Conservation (phyloP, 2,797 vertebrate genomes). For the Hoplostethus atlanticus region DNA sequence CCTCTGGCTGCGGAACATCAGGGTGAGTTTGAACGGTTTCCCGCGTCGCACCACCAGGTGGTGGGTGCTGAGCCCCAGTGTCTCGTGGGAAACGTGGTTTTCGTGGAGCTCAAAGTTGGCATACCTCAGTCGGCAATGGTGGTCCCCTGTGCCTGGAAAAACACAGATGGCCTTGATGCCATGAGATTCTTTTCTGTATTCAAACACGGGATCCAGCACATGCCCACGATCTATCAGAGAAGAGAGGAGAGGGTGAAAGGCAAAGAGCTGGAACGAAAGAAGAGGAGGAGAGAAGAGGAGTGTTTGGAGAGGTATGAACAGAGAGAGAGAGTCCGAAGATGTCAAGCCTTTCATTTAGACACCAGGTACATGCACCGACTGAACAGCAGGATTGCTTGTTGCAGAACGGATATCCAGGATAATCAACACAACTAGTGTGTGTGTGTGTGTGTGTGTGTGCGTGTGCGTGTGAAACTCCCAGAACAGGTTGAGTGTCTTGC, state of each 20-base stretch:
- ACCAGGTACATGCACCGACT: too few species aligned
- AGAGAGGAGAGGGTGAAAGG: not conserved
- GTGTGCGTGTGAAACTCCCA: too few species aligned
- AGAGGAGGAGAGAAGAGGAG: not conserved
- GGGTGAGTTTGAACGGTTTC: conserved; percentile 70
- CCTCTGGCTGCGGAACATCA: conserved; percentile 43
- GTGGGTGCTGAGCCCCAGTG: conserved; percentile 60
- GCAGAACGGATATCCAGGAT: not conserved
- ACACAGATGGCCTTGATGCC: too few species aligned
- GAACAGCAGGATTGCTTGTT: too few species aligned
- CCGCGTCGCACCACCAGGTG: conserved; percentile 77
- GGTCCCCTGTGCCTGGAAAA: not conserved
- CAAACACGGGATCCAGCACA: not conserved
- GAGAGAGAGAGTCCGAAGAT: not conserved
- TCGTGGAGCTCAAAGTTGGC: conserved; percentile 63
- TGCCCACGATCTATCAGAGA: not conserved
- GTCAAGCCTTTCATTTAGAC: not conserved
- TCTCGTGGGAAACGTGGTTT: conserved; percentile 72
- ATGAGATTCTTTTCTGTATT: not conserved
- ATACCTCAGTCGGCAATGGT: conserved; percentile 46
- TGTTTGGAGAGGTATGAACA: not conserved
- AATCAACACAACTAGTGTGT: not conserved
- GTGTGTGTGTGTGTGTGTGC: too few species aligned
- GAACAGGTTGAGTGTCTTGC: too few species aligned
- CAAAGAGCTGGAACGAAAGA: not conserved